Percentiles rank a stretch among this genome's conserved stretches.
Conservation (phyloP, 2,797 vertebrate species). For the Apogon hyalosoma region DNA sequence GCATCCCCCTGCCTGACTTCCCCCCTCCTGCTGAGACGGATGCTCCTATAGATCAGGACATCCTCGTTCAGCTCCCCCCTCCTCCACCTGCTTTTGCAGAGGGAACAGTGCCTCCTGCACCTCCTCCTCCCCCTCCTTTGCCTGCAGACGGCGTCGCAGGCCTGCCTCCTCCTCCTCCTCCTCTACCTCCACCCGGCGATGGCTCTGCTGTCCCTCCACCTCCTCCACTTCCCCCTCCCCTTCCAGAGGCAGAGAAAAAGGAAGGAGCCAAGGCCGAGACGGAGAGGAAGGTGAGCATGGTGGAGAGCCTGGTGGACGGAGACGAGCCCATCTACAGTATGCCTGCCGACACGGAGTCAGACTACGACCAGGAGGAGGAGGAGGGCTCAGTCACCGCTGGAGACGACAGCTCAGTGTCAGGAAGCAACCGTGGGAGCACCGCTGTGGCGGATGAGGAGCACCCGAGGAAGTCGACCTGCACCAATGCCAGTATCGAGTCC, state of each 20-base stretch:
- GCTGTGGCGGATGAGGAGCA: conserved; percentile 83
- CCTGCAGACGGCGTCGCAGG: conserved; percentile 32
- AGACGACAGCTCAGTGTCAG: conserved; percentile 79
- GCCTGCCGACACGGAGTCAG: conserved; percentile 89
- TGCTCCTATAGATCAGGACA: conserved; percentile 81
- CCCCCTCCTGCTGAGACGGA: conserved; percentile 80
- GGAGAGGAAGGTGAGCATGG: conserved; percentile 80
- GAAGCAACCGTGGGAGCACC: conserved; percentile 82
- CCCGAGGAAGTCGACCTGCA: conserved; percentile 89
- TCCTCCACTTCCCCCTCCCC: conserved; percentile 48
- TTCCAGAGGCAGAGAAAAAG: conserved; percentile 49
- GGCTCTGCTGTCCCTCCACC: conserved; percentile 39
- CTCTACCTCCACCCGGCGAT: conserved; percentile 57
- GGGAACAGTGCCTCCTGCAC: conserved; percentile 72
- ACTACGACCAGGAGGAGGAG: conserved; percentile 93
- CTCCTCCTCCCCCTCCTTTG: conserved; percentile 63
- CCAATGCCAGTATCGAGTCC: conserved; percentile 88
- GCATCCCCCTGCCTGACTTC: conserved; percentile 83
- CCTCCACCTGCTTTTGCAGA: conserved; percentile 85
- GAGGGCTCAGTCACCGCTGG: conserved; percentile 85
- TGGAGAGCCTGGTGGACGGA: conserved; percentile 81
- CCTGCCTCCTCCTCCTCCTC: conserved; percentile 59
- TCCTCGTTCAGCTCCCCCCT: conserved; percentile 83
- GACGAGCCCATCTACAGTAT: conserved; percentile 90
- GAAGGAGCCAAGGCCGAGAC: conserved; percentile 52